Percentiles rank a stretch among this genome's conserved stretches.
Conservation (phyloP, 2,113 vertebrate species). For the Forbesichthys agassizii region DNA sequence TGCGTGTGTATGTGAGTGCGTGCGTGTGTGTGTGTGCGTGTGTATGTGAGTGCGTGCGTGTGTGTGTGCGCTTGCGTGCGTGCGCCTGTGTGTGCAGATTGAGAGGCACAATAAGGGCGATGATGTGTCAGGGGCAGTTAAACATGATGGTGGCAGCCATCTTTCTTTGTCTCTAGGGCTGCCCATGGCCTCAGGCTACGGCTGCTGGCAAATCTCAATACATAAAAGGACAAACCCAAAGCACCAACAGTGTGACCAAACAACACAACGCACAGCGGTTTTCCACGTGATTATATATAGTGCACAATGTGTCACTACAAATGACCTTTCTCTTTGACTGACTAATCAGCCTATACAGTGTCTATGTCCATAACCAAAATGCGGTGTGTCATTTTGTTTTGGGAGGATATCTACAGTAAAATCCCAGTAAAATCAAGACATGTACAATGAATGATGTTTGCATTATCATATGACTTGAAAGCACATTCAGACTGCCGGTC, state of each 20-base stretch:
- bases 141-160: slow-evolving; percentile 70
- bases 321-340: too few relatives aligned
- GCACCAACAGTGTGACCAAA: slow-evolving; percentile 24
- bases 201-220: slow-evolving; percentile 68
- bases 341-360: too few relatives aligned
- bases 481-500: too few relatives aligned
- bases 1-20: not conserved
- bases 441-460: too few relatives aligned
- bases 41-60: not conserved
- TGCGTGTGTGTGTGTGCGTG: not conserved
- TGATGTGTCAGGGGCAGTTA: slow-evolving; percentile 77
- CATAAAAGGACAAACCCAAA: slow-evolving; percentile 49
- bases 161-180: slow-evolving; percentile 69
- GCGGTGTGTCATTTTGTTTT: too few relatives aligned
- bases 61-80: not conserved
- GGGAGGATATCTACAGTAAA: too few relatives aligned
- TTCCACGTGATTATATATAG: not conserved
- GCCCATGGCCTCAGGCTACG: slow-evolving; percentile 56
- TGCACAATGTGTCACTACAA: too few relatives aligned
- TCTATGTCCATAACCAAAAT: too few relatives aligned
- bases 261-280: slow-evolving; percentile 11
- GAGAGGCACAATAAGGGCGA: slow-evolving; percentile 68
- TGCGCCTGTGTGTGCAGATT: slow-evolving; percentile 60
- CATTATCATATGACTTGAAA: too few relatives aligned
- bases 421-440: too few relatives aligned